Conservation (phyloP, 2,888 invertebrate species). For the Diarsia brunnea region DNA sequence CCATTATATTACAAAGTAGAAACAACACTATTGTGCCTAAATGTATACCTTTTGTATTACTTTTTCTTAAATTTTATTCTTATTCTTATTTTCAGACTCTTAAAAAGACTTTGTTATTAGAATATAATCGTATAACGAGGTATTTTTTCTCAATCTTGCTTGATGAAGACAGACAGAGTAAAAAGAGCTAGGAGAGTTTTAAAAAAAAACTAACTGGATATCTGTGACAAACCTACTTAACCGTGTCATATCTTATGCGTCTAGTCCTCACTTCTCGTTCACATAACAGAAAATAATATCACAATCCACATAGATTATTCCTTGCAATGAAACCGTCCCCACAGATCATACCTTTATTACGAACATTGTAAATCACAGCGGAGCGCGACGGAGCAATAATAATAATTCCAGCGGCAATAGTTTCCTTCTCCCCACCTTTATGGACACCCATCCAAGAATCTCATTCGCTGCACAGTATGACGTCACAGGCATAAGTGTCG, state of each 20-base stretch:
- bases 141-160: neutral
- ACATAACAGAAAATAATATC: neutral
- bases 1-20: too few species aligned
- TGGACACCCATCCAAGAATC: constrained; percentile 60
- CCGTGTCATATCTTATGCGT: neutral
- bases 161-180: neutral
- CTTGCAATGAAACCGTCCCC: constrained; percentile 3
- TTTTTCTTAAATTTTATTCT: too few species aligned
- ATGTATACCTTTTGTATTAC: too few species aligned
- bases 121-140: neutral
- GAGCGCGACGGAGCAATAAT: constrained; percentile 8
- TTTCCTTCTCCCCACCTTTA: constrained; percentile 48
- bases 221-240: neutral
- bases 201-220: neutral
- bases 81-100: neutral
- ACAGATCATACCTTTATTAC: constrained; percentile 19
- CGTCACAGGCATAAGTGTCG: constrained; percentile 70
- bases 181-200: neutral
- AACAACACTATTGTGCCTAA: too few species aligned
- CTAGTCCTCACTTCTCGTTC: neutral
- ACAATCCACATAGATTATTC: neutral
- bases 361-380: constrained; percentile 28
- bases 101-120: neutral
- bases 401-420: constrained; percentile 31
- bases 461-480: constrained; percentile 75